Base-by-base conservation (phyloP, 2,888 invertebrate species). In the Peribatodes rhomboidaria region DNA sequence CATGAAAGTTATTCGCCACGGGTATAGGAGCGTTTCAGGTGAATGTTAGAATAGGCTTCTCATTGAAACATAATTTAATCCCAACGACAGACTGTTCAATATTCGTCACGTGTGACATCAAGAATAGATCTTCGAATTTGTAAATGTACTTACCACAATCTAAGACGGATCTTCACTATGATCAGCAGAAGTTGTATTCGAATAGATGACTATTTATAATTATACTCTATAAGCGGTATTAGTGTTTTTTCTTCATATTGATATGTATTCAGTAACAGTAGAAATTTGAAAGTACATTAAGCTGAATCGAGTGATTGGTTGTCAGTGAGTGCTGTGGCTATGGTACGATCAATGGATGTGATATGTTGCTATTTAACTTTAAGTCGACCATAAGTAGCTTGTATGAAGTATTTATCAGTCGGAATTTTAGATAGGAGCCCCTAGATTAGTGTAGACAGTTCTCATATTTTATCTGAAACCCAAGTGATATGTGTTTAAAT, bases 331-430 rank as follows among this genome's bases (percentile, higher is more conserved):
- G 77, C 77, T 82, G 79, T 83, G 88, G 88, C 88, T 90, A 87
- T 86, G 85, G 82, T 84, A 85, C 75, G 86, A 82, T 87, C 82
- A 81, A 81, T 89, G 86, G 86, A 90, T 92, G 92, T 93, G 92
- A 92, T 92, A 92, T 83, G 86, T 88, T 88, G 89, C 88, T 87
- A 82, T 81, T 80, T 89, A 90, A 84, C 74, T 64, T 73, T 89
- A 90, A 88, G 86, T 83, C 77, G 83, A 83, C 80, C 83, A 80
- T 88, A 69, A 71, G 71, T 73, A 89, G 87, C 75, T 75, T 80
- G 78, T 89, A 91, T 83, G 89, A 82, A 87, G 84, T 92, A 92
- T 92, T 92, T 92, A 92, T 92, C 92, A 87, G 87, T 82, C 77
- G 85, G 88, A 88, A 85, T 82, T 78, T 78, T 91, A 91, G 89